Evolutionary conservation across 1,140 invertebrate species (phyloP).

Genomic region (Planococcus citri): DNA sequence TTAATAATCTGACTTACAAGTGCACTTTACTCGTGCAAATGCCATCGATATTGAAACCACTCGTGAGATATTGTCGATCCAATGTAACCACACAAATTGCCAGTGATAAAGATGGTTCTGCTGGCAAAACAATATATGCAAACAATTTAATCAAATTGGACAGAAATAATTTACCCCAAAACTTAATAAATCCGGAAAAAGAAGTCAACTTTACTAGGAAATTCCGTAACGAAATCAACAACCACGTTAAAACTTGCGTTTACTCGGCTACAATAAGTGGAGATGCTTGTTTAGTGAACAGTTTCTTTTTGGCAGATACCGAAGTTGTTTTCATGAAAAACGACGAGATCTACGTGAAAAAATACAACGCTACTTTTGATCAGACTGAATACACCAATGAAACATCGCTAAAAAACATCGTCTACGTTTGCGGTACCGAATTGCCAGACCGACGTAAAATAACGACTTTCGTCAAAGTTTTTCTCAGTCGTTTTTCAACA

Average conservation of each 20-base stretch:
- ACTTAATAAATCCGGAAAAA: no score
- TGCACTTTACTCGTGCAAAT: no score
- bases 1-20: no score
- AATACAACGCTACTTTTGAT: neutral
- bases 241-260: neutral
- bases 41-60: no score
- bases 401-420: neutral
- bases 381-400: neutral
- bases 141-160: no score
- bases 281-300: neutral
- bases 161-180: no score
- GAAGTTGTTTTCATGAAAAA: neutral
- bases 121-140: no score
- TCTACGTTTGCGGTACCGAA: neutral
- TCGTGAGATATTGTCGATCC: no score
- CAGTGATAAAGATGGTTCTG: no score
- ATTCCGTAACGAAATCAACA: no score
- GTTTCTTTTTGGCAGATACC: neutral
- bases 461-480: neutral
- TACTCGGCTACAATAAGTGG: neutral
- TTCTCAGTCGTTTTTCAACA: slow-evolving; percentile 38
- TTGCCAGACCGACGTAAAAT: neutral
- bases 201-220: no score
- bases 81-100: no score
- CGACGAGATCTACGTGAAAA: neutral